These are phyloP conservation scores for Eulithis testata DNA, from an alignment of 2,888 invertebrate genomes.

Conservation along the genomic window DNA sequence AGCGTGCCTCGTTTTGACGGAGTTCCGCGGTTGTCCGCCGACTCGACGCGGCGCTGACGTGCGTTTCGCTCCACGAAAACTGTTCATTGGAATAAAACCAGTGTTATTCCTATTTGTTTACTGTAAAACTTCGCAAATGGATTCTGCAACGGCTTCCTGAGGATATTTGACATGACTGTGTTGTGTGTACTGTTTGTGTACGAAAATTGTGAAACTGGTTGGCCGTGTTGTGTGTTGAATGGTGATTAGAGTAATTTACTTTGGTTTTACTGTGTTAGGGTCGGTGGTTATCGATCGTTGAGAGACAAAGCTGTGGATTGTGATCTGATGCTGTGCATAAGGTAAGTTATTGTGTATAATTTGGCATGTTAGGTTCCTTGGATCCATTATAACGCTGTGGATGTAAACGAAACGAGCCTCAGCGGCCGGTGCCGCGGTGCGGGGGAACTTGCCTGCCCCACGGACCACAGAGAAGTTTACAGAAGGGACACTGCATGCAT, in stretches of 20 bases:
- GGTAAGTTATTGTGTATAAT: constrained; percentile 21
- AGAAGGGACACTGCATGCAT: constrained; percentile 23
- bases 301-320: constrained; percentile 77
- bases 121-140: constrained; percentile 63
- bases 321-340: constrained; percentile 47
- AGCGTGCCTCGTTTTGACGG: constrained; percentile 55
- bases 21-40: constrained; percentile 81
- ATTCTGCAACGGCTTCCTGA: constrained; percentile 65
- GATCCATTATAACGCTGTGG: constrained; percentile 20
- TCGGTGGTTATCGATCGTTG: constrained; percentile 78
- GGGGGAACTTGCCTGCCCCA: constrained; percentile 8
- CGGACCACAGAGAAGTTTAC: constrained; percentile 19
- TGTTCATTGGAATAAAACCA: constrained; percentile 69
- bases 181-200: constrained; percentile 69
- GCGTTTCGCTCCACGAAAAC: constrained; percentile 68
- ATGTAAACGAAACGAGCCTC: constrained; percentile 36
- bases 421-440: constrained; percentile 17
- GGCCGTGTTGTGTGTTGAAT: constrained; percentile 78
- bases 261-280: constrained; percentile 78
- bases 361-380: constrained; percentile 7
- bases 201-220: constrained; percentile 70
- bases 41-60: constrained; percentile 81
- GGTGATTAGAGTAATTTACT: constrained; percentile 81
- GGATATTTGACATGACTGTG: constrained; percentile 63
- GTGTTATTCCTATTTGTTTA: constrained; percentile 74